Base-by-base conservation (phyloP, 2,113 vertebrate genomes). In the Ardeotis arabs region DNA sequence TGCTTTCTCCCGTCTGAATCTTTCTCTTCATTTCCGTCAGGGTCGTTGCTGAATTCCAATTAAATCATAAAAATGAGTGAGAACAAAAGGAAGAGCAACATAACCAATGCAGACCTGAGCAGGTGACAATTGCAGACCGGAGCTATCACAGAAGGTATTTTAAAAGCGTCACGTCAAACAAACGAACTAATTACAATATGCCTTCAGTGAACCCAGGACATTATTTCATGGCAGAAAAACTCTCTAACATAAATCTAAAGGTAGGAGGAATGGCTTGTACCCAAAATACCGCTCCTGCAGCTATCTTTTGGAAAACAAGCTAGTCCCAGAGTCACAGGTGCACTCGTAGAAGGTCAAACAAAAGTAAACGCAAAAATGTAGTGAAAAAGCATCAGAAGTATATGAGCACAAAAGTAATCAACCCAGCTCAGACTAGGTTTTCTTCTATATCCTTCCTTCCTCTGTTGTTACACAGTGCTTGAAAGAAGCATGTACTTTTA, bases 71-170 rank as follows among this genome's bases (percentile, higher is more conserved):
- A 93, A 92, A 81, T 0, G 8, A 92, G 82, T 28, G 70, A 69
- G 76, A 96, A 90, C 76, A 96, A 96, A 97, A 86, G 45, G 58
- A 88, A 83, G 41, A 88, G 81, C 35, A 82, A 77, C 83, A 82
- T 70, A 93, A 33, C 13, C 55, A 91, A 47, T 14, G 55, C 80
- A 53, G 73, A 96, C 93, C 68, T 56, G 70, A 91, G 86, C 18
- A 92, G 87, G 87, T 87, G 79, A 93, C 60, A 66, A 47, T 1
- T 84, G 84, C 69, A 88, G 85, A 19, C 41, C 28, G 93, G 3
- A 28, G 9, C 24, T 91, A 74, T 68, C 84, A 72, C 9, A 76
- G 39, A 86, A 94, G 63, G 62, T 49, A 33, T 22, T 47, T 89
- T 58, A 73, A 87, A 96, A 90, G 24, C 8, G 60, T 24, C n/a